phyloP scores from a whole-genome alignment of 1,140 invertebrate species.

The Nylanderia fulva region DNA sequence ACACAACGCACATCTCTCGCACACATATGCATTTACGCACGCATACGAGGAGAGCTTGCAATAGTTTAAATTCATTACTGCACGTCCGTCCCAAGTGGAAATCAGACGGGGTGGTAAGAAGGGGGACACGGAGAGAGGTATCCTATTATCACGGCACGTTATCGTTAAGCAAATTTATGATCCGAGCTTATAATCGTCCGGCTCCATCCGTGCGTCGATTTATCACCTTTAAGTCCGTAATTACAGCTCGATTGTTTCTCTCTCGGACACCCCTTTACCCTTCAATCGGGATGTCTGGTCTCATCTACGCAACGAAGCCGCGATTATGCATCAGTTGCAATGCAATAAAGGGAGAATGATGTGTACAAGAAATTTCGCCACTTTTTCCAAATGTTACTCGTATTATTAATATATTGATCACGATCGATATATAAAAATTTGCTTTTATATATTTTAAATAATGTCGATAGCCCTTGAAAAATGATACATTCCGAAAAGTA shows the following conservation, averaged over 20 bases:
- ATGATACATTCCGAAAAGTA: too few relatives aligned
- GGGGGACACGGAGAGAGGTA: constrained; percentile 38
- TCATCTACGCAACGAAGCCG: constrained; percentile 12
- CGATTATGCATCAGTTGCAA: constrained; percentile 10
- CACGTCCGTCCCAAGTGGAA: constrained; percentile 8
- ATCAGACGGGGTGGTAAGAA: background rate
- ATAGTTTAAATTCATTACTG: constrained; percentile 60
- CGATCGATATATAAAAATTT: background rate
- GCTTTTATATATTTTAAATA: constrained; percentile 1
- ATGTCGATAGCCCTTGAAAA: background rate
- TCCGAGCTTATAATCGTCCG: constrained; percentile 63
- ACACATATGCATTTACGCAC: background rate
- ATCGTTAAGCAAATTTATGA: constrained; percentile 74
- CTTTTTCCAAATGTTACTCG: background rate
- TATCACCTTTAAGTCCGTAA: constrained; percentile 74
- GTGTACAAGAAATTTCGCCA: background rate
- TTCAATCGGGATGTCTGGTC: background rate
- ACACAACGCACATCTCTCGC: background rate
- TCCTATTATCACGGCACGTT: constrained; percentile 66
- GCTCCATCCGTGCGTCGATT: constrained; percentile 65
- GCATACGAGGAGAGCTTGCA: background rate
- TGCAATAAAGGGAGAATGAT: background rate
- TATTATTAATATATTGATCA: too few relatives aligned
- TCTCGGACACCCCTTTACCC: background rate
- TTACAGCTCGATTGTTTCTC: constrained; percentile 71